Conservation (phyloP, 2,888 invertebrate species). For the Galerucella nymphaeae region DNA sequence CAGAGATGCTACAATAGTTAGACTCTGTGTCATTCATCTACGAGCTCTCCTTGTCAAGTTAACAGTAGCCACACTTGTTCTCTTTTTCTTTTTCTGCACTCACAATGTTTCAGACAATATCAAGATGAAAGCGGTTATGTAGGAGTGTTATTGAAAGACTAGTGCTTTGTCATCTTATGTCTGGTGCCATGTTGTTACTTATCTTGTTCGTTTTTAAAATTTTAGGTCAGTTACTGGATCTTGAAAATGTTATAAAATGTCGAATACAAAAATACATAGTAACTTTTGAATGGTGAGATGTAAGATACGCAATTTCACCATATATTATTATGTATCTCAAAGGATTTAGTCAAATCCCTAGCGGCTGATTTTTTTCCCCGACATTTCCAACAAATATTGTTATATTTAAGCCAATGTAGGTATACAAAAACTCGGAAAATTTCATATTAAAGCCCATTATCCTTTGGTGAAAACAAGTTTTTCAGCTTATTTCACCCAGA, state of each 20-base stretch:
- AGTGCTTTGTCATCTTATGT: constrained; percentile 27
- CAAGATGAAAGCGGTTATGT: constrained; percentile 25
- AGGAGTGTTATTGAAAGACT: constrained; percentile 34
- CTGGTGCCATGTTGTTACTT: neutral
- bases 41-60: constrained; percentile 46
- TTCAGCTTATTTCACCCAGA: too few species aligned
- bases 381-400: too few species aligned
- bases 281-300: neutral
- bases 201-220: neutral
- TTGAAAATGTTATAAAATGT: neutral
- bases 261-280: neutral
- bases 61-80: constrained; percentile 44
- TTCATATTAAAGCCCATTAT: too few species aligned
- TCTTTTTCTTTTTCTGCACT: constrained; percentile 25
- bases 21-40: constrained; percentile 52
- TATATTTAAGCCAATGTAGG: too few species aligned
- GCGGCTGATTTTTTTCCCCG: too few species aligned
- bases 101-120: constrained; percentile 24
- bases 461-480: too few species aligned
- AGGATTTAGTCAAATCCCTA: too few species aligned
- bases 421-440: too few species aligned
- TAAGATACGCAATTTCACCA: too few species aligned
- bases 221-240: neutral
- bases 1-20: constrained; percentile 52
- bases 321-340: too few species aligned